These are phyloP conservation scores for Drosophila mimica DNA, from an alignment of 2,888 invertebrate species.

Conservation along the genomic window DNA sequence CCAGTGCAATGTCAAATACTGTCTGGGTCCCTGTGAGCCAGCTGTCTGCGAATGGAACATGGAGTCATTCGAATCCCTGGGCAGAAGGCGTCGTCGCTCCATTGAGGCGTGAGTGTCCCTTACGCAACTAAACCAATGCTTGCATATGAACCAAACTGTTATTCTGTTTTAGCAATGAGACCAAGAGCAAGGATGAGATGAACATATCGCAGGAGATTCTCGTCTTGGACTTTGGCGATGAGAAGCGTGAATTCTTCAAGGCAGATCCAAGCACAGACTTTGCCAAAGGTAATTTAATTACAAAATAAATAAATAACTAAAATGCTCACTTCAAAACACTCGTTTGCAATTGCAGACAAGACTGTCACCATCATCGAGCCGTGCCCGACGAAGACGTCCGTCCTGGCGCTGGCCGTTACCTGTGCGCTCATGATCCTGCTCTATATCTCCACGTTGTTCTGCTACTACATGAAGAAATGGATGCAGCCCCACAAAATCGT, in stretches of 20 bases:
- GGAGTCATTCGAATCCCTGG: slow-evolving; percentile 96
- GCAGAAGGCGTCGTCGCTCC: slow-evolving; percentile 91
- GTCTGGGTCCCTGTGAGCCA: slow-evolving; percentile 96
- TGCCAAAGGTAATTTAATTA: slow-evolving; percentile 87
- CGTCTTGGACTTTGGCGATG: slow-evolving; percentile 96
- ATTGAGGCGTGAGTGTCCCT: slow-evolving; percentile 81
- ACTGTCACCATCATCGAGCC: slow-evolving; percentile 95
- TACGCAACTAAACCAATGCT: not conserved
- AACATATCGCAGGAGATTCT: slow-evolving; percentile 97
- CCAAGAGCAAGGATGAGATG: slow-evolving; percentile 89
- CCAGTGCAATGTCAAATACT: slow-evolving; percentile 98
- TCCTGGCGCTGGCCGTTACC: slow-evolving; percentile 95
- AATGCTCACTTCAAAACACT: too few relatives aligned
- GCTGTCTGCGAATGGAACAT: slow-evolving; percentile 96
- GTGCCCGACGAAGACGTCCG: slow-evolving; percentile 96
- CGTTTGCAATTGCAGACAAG: slow-evolving; percentile 88
- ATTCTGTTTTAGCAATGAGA: slow-evolving; percentile 86
- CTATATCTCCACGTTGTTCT: slow-evolving; percentile 96
- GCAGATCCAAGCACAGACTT: slow-evolving; percentile 91
- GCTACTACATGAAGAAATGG: slow-evolving; percentile 97
- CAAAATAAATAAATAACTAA: too few relatives aligned
- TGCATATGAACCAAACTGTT: not conserved
- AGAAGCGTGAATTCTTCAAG: slow-evolving; percentile 92
- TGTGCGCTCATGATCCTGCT: slow-evolving; percentile 95
- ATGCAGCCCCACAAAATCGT: slow-evolving; percentile 93